Percentiles rank a stretch among this genome's conserved stretches.
Conservation (phyloP, 1,140 invertebrate species). For the Ridgeia piscesae region DNA sequence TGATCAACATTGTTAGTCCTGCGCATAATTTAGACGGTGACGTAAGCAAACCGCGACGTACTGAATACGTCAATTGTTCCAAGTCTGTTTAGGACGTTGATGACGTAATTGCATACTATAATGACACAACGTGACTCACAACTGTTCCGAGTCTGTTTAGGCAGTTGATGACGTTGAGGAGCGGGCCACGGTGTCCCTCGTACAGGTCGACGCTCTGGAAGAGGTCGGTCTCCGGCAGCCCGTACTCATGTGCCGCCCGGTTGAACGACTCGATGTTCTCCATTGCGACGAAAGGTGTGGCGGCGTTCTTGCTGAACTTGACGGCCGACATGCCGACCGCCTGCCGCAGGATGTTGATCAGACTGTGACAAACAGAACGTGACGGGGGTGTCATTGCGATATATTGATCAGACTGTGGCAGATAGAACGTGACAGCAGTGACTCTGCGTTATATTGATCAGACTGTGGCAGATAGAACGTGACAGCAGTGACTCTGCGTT, state of each 20-base stretch:
- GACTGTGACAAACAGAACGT: conserved; percentile 12
- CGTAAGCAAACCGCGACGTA: no score
- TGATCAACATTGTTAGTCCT: no score
- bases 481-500: no score
- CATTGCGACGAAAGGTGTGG: conserved; percentile 31
- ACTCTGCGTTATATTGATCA: neutral
- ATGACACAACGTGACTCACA: conserved; percentile 36
- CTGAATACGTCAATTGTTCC: no score
- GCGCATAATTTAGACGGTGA: no score
- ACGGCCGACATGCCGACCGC: conserved; percentile 27
- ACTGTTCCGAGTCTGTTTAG: conserved; percentile 50
- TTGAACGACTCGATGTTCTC: conserved; percentile 42
- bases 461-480: neutral
- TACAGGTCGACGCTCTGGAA: conserved; percentile 49
- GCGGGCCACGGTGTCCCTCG: conserved; percentile 49
- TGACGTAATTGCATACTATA: no score
- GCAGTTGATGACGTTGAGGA: conserved; percentile 53
- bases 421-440: neutral
- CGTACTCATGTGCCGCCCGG: conserved; percentile 47
- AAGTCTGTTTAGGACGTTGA: no score
- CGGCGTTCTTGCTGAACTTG: conserved; percentile 27
- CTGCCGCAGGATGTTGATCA: conserved; percentile 31
- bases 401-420: neutral
- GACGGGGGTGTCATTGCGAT: neutral
- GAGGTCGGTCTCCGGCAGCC: conserved; percentile 44